Evolutionary conservation across 2,888 invertebrate species (phyloP), one percentile per base, ranked within the genome.

Genomic region (Ellobium chinense): DNA sequence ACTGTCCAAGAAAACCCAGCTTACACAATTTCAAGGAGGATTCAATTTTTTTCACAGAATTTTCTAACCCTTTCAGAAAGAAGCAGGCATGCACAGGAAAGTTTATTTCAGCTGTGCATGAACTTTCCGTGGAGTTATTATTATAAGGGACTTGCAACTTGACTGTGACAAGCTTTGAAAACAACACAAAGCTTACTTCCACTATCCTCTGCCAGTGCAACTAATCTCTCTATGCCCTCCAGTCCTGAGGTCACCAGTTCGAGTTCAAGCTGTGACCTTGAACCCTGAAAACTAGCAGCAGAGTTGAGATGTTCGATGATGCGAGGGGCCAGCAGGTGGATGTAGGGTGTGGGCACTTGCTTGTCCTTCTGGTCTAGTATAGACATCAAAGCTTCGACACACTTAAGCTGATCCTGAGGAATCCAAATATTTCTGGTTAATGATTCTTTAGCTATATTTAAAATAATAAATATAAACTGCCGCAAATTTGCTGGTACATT

Each of bases 301-400:
- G 94, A 94, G 90, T 96, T 95, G 68, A 97, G 94, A 89, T 95
- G 95, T 91, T 96, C 96, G 54, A 97, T 95, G 76, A 97, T 94
- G 87, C 96, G 94, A 3, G 97, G 96, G 9, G 96, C 96, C 83
- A 97, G 93, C 0, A 96, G 95, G 88, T 96, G 96, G 86, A 97
- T 97, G 89, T 96, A 97, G 0, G 96, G 96, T 5, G 96, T 95
- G 56, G 96, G 95, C 36, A 97, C 95, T 81, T 94, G 94, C 70
- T 95, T 94, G 87, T 96, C 96, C 2, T 95, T 94, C 90, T 96
- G 96, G 63, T 95, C 94, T 91, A 97, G 97, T 80, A 97, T 95
- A 0, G 96, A 96, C 87, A 95, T 95, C 73, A 97, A 93, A 1
- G 96, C 96, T 93, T 96, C 96, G 60, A 97, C 95, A 90, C 96